Evolutionary conservation across 1,140 invertebrate species (phyloP).

Genomic region (Maconellicoccus hirsutus): DNA sequence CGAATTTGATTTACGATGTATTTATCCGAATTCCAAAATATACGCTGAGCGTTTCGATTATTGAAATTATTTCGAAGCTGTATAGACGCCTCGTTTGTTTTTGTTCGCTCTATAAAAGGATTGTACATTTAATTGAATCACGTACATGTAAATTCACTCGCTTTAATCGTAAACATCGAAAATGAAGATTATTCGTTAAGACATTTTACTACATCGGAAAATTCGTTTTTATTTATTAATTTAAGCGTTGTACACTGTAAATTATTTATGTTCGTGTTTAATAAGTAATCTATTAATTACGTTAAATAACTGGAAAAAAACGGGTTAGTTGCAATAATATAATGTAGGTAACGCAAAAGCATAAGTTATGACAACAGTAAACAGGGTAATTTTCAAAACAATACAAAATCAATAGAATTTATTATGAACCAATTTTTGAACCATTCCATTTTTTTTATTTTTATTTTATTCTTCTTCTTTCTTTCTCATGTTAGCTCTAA

Average conservation of each 20-base stretch:
- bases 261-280: not conserved
- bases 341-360: not conserved
- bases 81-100: not conserved
- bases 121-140: too few relatives aligned
- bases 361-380: not conserved
- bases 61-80: not conserved
- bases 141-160: too few relatives aligned
- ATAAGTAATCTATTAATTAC: not conserved
- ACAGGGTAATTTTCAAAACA: constrained; percentile 21
- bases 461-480: not conserved
- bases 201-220: too few relatives aligned
- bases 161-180: too few relatives aligned
- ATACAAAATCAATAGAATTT: not conserved
- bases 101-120: too few relatives aligned
- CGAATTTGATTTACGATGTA: not conserved
- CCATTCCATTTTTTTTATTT: not conserved
- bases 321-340: not conserved
- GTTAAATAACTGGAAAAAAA: not conserved
- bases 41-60: not conserved
- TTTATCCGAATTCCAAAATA: not conserved
- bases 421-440: constrained; percentile 9
- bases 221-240: not conserved
- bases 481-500: constrained; percentile 9
- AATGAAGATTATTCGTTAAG: too few relatives aligned
- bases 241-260: not conserved